Percentiles rank a stretch among this genome's conserved stretches.
Evolutionary conservation across 2,113 vertebrate species (phyloP).

Genomic region (Craseonycteris thonglongyai): DNA sequence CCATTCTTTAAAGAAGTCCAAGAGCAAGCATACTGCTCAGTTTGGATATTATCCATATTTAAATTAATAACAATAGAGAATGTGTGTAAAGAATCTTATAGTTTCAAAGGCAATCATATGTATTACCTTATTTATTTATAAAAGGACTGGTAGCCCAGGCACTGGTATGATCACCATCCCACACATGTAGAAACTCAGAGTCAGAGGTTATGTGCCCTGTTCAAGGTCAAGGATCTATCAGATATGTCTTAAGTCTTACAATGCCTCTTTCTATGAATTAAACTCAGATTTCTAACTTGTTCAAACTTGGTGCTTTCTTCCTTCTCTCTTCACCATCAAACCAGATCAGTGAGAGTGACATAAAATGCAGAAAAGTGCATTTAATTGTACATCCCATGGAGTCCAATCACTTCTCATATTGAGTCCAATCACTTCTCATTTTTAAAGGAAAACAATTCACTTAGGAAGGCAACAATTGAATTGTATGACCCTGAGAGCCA

Average conservation of each 20-base stretch:
- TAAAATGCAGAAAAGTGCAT: background rate
- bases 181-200: background rate
- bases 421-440: background rate
- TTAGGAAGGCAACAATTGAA: slow-evolving; percentile 25
- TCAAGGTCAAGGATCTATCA: background rate
- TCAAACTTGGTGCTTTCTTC: background rate
- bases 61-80: slow-evolving; percentile 21
- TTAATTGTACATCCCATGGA: background rate
- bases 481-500: slow-evolving; percentile 16
- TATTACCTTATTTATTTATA: background rate
- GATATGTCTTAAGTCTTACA: background rate
- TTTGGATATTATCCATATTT: background rate
- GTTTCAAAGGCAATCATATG: background rate
- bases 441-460: slow-evolving; percentile 32
- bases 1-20: background rate
- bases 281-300: background rate
- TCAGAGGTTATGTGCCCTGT: background rate
- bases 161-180: background rate
- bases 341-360: background rate
- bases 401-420: background rate
- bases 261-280: background rate
- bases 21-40: background rate
- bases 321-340: background rate
- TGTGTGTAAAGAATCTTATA: background rate
- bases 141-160: background rate